Conservation (phyloP, 2,797 vertebrate species). For the Phylloscopus collybita region DNA sequence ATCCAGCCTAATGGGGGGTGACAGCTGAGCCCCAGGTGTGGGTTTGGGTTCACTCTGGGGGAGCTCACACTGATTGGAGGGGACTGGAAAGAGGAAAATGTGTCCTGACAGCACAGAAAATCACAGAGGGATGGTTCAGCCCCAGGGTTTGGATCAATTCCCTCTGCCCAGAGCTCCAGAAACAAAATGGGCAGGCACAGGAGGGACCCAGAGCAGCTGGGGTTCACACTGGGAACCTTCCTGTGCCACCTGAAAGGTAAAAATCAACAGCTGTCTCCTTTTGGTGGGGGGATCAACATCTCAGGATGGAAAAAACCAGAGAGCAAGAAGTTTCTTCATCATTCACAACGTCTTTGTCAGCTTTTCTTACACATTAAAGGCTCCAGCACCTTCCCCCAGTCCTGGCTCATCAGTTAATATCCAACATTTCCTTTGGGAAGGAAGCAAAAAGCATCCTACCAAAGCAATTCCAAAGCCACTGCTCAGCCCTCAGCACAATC, state of each 20-base stretch:
- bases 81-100: background rate
- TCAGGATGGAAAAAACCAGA: background rate
- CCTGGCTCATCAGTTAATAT: background rate
- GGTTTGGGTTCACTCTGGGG: background rate
- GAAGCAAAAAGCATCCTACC: background rate
- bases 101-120: background rate
- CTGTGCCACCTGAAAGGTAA: background rate
- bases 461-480: background rate
- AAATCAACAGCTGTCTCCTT: background rate
- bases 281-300: background rate
- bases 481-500: background rate
- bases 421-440: background rate
- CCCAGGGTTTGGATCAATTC: rapidly evolving
- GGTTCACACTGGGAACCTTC: background rate
- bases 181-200: background rate
- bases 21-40: background rate
- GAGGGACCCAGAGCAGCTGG: background rate
- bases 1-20: no score
- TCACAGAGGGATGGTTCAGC: background rate
- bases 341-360: background rate
- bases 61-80: background rate
- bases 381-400: background rate
- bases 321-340: background rate
- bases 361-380: background rate
- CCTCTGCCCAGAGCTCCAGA: background rate